Conservation (phyloP, 2,797 vertebrate genomes). For the Enteromius paludinosus region DNA sequence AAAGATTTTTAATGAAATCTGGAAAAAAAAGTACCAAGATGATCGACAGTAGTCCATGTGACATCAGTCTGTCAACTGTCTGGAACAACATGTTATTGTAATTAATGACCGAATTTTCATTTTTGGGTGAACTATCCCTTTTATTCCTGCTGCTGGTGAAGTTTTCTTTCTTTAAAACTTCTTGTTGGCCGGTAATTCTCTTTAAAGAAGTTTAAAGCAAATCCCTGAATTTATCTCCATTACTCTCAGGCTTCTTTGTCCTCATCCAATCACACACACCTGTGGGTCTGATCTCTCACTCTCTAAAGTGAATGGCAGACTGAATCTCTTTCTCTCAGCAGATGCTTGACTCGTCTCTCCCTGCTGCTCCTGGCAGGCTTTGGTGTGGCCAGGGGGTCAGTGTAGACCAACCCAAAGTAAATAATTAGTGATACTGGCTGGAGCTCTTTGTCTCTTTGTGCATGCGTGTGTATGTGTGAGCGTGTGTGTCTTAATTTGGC, state of each 20-base stretch:
- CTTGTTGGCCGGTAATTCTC: not conserved
- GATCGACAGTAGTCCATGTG: too few species aligned
- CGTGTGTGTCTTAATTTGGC: conserved; percentile 62
- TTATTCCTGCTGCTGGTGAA: not conserved
- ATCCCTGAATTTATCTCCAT: conserved; percentile 3
- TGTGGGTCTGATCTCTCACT: conserved; percentile 5
- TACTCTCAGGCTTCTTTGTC: not conserved
- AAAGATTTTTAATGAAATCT: too few species aligned
- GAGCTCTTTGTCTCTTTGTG: conserved; percentile 45
- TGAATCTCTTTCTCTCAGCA: conserved; percentile 41
- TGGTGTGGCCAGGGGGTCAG: conserved; percentile 57
- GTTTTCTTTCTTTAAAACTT: not conserved
- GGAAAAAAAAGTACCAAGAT: too few species aligned
- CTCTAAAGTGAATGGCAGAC: not conserved
- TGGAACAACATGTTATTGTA: too few species aligned
- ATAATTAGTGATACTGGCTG: conserved; percentile 64
- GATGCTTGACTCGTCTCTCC: conserved; percentile 55
- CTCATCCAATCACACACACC: conserved; percentile 36
- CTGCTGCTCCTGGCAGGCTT: conserved; percentile 56
- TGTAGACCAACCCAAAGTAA: conserved; percentile 59
- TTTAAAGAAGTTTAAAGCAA: not conserved
- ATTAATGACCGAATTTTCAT: too few species aligned
- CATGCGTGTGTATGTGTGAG: conserved; percentile 57
- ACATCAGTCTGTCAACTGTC: too few species aligned
- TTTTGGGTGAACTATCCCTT: too few species aligned